Conservation (phyloP, 1,140 invertebrate species). For the Pemphigus obesinymphae region DNA sequence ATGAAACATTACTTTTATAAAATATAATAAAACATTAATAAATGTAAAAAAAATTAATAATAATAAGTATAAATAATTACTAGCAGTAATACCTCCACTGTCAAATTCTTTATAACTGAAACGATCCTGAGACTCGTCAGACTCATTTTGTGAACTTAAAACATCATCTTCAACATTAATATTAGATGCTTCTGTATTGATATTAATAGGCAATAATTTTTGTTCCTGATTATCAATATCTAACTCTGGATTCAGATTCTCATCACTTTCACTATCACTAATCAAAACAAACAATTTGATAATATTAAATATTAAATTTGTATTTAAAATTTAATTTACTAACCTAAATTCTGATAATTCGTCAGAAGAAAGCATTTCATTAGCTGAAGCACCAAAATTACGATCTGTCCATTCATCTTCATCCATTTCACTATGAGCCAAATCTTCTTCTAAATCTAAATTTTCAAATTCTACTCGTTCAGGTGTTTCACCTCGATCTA, state of each 20-base stretch:
- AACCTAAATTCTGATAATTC: conserved; percentile 67
- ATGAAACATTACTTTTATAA: too few species aligned
- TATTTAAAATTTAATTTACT: not conserved
- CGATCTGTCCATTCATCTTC: conserved; percentile 90
- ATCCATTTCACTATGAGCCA: conserved; percentile 63
- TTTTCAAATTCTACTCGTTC: conserved; percentile 76
- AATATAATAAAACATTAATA: too few species aligned
- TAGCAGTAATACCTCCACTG: conserved; percentile 62
- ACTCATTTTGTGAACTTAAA: conserved; percentile 51
- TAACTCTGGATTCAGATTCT: conserved; percentile 1
- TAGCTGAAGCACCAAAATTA: conserved; percentile 75
- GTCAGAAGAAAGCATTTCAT: conserved; percentile 65
- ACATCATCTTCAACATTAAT: conserved; percentile 48
- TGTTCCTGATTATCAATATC: conserved; percentile 10
- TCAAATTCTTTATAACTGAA: conserved; percentile 60
- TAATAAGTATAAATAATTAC: too few species aligned
- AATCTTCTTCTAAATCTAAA: conserved; percentile 48
- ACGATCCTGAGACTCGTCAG: conserved; percentile 59
- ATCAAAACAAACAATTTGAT: not conserved
- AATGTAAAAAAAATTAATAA: not conserved
- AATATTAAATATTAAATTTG: not conserved
- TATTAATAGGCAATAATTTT: not conserved
- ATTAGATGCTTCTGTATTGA: conserved; percentile 20
- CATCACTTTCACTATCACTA: conserved; percentile 36
- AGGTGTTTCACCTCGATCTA: conserved; percentile 59